Evolutionary conservation across 2,797 vertebrate genomes (phyloP), one percentile per base, ranked within the genome.

Genomic region (Erithacus rubecula): DNA sequence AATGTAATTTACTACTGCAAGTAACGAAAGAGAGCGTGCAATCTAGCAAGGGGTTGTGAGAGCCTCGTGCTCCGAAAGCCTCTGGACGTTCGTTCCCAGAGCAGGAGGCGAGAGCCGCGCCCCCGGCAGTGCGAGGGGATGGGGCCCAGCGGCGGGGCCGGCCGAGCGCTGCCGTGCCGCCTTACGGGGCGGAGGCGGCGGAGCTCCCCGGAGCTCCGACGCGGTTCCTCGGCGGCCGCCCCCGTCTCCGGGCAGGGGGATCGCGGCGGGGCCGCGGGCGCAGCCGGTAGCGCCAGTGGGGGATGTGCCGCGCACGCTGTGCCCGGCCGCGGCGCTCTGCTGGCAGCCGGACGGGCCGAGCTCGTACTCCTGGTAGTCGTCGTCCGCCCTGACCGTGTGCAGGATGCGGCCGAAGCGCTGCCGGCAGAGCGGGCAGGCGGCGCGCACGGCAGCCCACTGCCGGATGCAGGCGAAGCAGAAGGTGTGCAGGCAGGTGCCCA

Each of bases 161-260:
- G 15, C 5, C 3, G 7, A 4, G 8, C 0, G 1, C 43, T 77
- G 14, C 47, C 32, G 22, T 16, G 44, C 44, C 21, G 27, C 46
- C 53, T n/a, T 76, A 22, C 12, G 1, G 9, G 29, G 71, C 29
- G 16, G 71, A 44, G 47, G 71, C 6, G 12, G 4, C 4, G 9
- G 62, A 75, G 71, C 12, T 6, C 12, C 29, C 22, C 4, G 37
- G n/a, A 11, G 5, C 3, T 17, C 12, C 26, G 21, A 32, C 47
- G 27, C 1, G 1, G 11, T 30, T 0, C 10, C 13, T 23, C 6
- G 24, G 6, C 0, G 0, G 15, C 16, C 6, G 44, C 3, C 20
- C 7, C 21, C 26, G 30, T 7, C 43, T 79, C 15, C 47, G 7
- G 19, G 29, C 52, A 1, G 26, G 0, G 1, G 27, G 29, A 3